Percentiles rank a stretch among this genome's conserved stretches.
These are phyloP conservation scores for Chloropsis cyanopogon DNA, from an alignment of 2,113 vertebrate species.

Conservation along the genomic window DNA sequence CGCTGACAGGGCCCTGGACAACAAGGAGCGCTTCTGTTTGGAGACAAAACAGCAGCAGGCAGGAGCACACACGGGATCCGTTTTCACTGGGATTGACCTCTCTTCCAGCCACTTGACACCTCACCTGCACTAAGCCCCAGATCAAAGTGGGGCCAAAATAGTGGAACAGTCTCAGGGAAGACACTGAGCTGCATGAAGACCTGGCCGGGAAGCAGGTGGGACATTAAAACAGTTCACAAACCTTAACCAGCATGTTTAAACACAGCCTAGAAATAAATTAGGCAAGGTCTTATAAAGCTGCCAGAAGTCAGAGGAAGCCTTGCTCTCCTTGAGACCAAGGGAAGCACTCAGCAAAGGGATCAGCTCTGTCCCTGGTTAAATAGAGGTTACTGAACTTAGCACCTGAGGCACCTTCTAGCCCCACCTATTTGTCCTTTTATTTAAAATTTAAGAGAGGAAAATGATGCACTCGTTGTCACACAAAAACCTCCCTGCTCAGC, in stretches of 20 bases:
- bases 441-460: background rate
- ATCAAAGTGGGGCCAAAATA: background rate
- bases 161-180: too few species aligned
- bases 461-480: background rate
- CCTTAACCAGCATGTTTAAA: background rate
- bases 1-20: background rate
- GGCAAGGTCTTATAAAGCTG: background rate
- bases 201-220: background rate
- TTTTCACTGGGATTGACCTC: background rate
- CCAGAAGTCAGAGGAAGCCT: background rate
- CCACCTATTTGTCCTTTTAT: background rate
- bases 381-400: background rate
- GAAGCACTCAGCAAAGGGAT: background rate
- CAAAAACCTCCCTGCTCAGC: background rate
- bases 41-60: background rate
- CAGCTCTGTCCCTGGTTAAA: background rate
- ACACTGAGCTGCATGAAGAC: background rate
- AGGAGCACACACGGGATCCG: background rate
- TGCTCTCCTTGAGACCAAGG: background rate
- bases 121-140: background rate
- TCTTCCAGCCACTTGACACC: background rate
- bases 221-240: background rate
- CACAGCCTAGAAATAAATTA: background rate
- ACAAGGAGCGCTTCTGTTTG: background rate
- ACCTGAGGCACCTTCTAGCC: background rate